Evolutionary conservation across 1,140 invertebrate genomes (phyloP).

Genomic region (Agrilus planipennis): DNA sequence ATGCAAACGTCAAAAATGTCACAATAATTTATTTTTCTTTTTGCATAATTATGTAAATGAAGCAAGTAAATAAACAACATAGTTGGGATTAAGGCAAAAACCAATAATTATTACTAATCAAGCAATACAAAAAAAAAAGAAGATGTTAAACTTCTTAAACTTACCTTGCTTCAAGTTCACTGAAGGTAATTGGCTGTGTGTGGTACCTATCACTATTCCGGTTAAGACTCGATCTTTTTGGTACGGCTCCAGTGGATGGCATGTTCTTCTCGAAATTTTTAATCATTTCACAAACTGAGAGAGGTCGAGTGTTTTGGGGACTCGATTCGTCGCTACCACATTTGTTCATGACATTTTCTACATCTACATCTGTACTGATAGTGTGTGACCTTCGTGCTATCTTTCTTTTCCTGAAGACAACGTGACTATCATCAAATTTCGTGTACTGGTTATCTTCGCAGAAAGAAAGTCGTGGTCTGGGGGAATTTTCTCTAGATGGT

Average conservation of each 20-base stretch:
- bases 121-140: not conserved
- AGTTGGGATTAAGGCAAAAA: too few relatives aligned
- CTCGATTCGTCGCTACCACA: conserved; percentile 17
- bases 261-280: conserved; percentile 24
- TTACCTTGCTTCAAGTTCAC: conserved; percentile 49
- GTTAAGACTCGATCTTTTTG: conserved; percentile 37
- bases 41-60: too few relatives aligned
- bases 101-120: too few relatives aligned
- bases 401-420: conserved; percentile 10
- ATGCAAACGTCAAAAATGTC: too few relatives aligned
- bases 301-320: conserved; percentile 17
- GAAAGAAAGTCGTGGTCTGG: conserved; percentile 43
- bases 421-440: conserved; percentile 19
- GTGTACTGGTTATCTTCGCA: conserved; percentile 35
- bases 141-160: conserved; percentile 14
- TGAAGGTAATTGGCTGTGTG: conserved; percentile 54
- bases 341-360: conserved; percentile 10
- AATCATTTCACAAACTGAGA: conserved; percentile 29
- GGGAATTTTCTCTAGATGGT: conserved; percentile 41
- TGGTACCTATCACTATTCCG: conserved; percentile 40
- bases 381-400: conserved; percentile 21
- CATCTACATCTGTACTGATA: conserved; percentile 23
- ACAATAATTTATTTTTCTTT: too few relatives aligned
- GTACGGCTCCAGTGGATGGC: conserved; percentile 29
- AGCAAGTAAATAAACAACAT: too few relatives aligned